Base-by-base conservation (phyloP, 2,888 invertebrate species). In the Disparrhopalites patrizii region DNA sequence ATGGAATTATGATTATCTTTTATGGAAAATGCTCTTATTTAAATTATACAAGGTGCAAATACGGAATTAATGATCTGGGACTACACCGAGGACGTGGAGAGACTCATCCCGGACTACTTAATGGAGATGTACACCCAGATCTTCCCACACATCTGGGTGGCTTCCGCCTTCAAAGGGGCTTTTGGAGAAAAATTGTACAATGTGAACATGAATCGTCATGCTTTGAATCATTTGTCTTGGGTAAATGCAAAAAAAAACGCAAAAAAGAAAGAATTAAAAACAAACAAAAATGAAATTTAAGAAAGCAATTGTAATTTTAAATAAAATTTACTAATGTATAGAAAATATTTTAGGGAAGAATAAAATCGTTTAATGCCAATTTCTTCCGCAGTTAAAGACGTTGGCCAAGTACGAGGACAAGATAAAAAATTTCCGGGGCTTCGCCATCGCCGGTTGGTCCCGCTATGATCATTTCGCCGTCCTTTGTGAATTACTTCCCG, bases 101-200 rank as follows among this genome's bases (percentile, higher is more conserved):
- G 74, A 15, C 74, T 78, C 33, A 74, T 78, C 79, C 69, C 80
- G 75, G 75, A 78, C 73, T 69, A 77, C 77, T 68, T 77, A 74
- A 88, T 87, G 87, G 84, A 87, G 74, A 85, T 85, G 72, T 88
- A 86, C 73, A 82, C 85, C 0, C 81, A 84, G 18, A 83, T 87
- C 10, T 89, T 89, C 76, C 82, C 83, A 3, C 83, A 85, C 0
- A 85, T 86, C 8, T 89, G 89, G 89, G 83, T 85, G 13, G 88
- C 88, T 1, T 86, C 86, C 2, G 88, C 89, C 0, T 89, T 85
- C 77, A 90, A 90, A 78, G 89, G 87, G 1, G 88, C 88, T 3
- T 87, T 87, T 73, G 88, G 88, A 0, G 87, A 88, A 77, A 86
- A 85, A 4, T 75, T 87, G 50, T 83, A 85, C 74, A 82, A 87